Evolutionary conservation across 2,113 vertebrate genomes (phyloP).

Genomic region (Rhinolophus sinicus): DNA sequence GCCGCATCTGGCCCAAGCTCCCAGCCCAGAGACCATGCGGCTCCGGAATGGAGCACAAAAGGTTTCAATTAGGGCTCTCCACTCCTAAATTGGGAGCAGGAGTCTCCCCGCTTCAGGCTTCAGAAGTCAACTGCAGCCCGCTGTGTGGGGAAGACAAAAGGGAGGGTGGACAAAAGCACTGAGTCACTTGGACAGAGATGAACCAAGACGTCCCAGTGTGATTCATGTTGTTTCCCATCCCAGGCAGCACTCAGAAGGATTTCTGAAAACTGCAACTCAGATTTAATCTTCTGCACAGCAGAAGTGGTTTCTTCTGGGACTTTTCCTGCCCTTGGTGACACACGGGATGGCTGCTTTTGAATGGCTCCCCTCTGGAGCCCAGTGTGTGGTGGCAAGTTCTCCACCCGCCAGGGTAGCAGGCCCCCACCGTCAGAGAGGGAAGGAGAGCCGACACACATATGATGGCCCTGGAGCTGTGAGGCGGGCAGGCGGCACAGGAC

Average conservation of each 20-base stretch:
- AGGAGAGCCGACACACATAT: fast-evolving
- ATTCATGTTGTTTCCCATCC: neutral
- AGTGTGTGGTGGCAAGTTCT: neutral
- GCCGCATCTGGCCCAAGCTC: neutral
- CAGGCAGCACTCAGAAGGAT: neutral
- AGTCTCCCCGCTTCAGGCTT: neutral
- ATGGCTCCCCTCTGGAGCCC: neutral
- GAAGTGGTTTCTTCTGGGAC: neutral
- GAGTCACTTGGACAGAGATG: constrained; percentile 17
- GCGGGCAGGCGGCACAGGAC: neutral
- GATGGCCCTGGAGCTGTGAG: neutral
- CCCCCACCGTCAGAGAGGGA: fast-evolving
- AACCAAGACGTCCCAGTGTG: neutral
- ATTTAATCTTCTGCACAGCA: neutral
- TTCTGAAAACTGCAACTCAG: neutral
- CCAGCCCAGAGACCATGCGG: neutral
- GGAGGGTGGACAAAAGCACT: neutral
- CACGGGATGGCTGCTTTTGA: neutral
- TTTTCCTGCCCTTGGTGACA: neutral
- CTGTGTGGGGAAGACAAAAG: neutral
- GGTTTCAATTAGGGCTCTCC: constrained; percentile 58
- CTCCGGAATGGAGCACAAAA: neutral
- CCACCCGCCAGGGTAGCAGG: neutral
- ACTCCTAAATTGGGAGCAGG: constrained; percentile 50
- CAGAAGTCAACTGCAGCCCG: neutral